Percentiles rank a stretch among this genome's conserved stretches.
Conservation (phyloP, 2,797 vertebrate genomes). For the Borostomias antarcticus region DNA sequence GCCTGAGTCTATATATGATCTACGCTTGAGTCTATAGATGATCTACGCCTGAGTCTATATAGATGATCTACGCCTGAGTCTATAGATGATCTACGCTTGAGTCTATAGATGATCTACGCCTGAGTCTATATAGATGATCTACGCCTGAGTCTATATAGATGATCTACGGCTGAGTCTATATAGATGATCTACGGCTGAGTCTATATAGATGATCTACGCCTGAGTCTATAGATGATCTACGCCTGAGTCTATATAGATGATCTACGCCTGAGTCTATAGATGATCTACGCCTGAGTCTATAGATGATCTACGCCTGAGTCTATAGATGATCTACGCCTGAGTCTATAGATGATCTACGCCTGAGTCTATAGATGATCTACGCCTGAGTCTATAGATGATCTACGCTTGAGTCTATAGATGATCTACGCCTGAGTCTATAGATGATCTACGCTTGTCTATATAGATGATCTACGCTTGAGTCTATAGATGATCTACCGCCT, state of each 20-base stretch:
- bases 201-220: background rate
- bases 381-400: background rate
- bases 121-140: background rate
- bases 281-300: background rate
- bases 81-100: too few species aligned
- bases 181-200: background rate
- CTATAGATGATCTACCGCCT: background rate
- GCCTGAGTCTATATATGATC: background rate
- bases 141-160: background rate
- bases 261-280: background rate
- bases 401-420: too few species aligned
- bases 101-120: background rate
- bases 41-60: background rate
- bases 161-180: background rate
- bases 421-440: background rate
- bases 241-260: background rate
- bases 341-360: background rate
- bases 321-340: background rate
- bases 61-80: background rate
- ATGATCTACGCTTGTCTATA: too few species aligned
- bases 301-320: too few species aligned
- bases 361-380: too few species aligned
- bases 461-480: background rate
- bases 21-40: background rate
- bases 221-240: background rate